Conservation (phyloP, 2,888 invertebrate genomes). For the Netelia fuscicornis region DNA sequence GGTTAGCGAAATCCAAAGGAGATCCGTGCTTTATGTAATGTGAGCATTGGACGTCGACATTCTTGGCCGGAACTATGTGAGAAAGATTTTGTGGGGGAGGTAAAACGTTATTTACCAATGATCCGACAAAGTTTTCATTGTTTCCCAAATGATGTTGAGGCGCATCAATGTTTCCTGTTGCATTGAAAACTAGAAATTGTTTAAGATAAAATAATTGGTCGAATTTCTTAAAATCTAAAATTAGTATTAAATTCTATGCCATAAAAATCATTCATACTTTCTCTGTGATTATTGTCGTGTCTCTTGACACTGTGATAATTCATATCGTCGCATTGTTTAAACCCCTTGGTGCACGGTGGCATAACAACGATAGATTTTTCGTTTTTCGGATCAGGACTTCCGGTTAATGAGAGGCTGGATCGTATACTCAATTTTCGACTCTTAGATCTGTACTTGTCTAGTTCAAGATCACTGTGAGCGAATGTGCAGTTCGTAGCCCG, state of each 20-base stretch:
- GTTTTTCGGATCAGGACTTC: constrained; percentile 76
- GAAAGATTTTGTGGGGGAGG: constrained; percentile 78
- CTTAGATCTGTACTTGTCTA: constrained; percentile 92
- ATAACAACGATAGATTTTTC: constrained; percentile 78
- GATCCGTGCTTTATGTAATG: constrained; percentile 81
- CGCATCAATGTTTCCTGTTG: constrained; percentile 75
- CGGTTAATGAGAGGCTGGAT: constrained; percentile 75
- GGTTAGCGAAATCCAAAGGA: constrained; percentile 78
- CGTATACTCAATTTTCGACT: constrained; percentile 87
- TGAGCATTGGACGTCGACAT: constrained; percentile 79
- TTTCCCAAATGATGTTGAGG: constrained; percentile 76
- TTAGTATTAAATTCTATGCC: background rate
- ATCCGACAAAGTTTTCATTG: constrained; percentile 80
- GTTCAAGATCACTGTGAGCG: constrained; percentile 96
- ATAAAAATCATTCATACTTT: constrained; percentile 75
- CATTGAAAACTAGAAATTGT: constrained; percentile 75
- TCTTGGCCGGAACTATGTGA: constrained; percentile 78
- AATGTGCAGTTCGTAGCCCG: constrained; percentile 95
- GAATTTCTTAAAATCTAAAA: background rate
- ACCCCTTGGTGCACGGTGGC: constrained; percentile 76
- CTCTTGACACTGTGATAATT: constrained; percentile 79
- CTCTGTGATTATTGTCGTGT: constrained; percentile 79
- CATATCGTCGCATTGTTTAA: constrained; percentile 83
- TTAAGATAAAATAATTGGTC: background rate
- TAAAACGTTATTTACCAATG: constrained; percentile 79